Evolutionary conservation across 1,140 invertebrate genomes (phyloP), one percentile per base, ranked within the genome.

Genomic region (Drosophila busckii): DNA sequence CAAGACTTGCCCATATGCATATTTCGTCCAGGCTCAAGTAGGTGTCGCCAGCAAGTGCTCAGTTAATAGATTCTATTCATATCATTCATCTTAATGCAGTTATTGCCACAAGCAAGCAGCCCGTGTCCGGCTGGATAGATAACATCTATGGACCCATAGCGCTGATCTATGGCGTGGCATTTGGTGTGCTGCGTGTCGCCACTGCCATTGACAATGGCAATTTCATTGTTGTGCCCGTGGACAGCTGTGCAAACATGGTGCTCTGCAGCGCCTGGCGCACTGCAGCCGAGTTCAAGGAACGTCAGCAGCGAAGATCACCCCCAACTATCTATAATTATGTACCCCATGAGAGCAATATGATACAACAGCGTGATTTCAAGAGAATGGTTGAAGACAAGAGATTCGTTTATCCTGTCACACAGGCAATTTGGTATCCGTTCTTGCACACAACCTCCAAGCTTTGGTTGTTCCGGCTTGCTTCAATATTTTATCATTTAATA

Each of bases 91-190:
- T 94, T 17, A 91, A 91, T 4, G 4, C 86, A 93, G 94, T 97
- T 15, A 90, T 95, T 19, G 93, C 94, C 0, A 92, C 94, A 0
- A 93, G 92, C 86, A 91, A 91, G 38, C 95, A 97, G 54, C 92
- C 92, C 0, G 64, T 91, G 0, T 38, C 86, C 8, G 93, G 93
- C 2, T 97, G 95, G 94, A 95, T 97, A 12, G 96, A 98, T 84
- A 98, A 97, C 76, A 89, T 96, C 50, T 97, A 97, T 83, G 96
- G 96, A 31, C 94, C 96, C 3, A 95, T 93, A 41, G 94, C 92
- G 10, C 82, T 93, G 0, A 54, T 92, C 4, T 91, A 91, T 7
- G 92, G 92, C 2, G 90, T 90, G 12, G 92, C 91, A 4, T 90
- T 93, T 35, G 95, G 95, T 13, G 87, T 96, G 0, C 70, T 96